Evolutionary conservation across 2,888 invertebrate species (phyloP).

Genomic region (Acanthococcus lagerstroemiae): DNA sequence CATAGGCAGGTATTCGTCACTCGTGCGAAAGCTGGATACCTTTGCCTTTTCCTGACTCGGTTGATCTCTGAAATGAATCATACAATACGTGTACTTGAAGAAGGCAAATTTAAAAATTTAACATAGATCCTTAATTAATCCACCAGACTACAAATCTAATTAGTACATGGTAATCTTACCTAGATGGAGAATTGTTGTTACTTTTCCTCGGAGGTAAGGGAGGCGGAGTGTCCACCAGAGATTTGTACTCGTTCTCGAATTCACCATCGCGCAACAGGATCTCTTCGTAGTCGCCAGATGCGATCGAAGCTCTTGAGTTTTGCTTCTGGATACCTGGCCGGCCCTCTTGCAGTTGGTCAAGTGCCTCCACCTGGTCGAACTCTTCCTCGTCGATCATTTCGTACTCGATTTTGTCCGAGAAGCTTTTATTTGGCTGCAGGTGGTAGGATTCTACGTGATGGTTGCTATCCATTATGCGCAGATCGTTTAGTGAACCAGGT

Average conservation of each 20-base stretch:
- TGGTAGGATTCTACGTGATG: conserved; percentile 12
- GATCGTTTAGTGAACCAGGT: conserved; percentile 41
- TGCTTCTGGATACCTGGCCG: neutral
- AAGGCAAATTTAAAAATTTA: too few relatives aligned
- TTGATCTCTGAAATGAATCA: neutral
- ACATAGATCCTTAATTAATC: too few relatives aligned
- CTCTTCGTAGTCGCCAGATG: conserved; percentile 30
- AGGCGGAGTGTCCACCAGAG: conserved; percentile 27
- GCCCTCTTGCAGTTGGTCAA: neutral
- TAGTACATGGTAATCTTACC: conserved; percentile 1
- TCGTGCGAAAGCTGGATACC: neutral
- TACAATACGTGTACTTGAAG: too few relatives aligned
- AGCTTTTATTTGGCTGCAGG: conserved; percentile 4
- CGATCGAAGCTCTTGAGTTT: neutral
- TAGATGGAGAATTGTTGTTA: neutral
- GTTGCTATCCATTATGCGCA: conserved; percentile 18
- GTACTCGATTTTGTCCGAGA: conserved; percentile 27
- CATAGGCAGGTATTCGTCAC: conserved; percentile 25
- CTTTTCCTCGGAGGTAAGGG: conserved; percentile 33
- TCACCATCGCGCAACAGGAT: neutral
- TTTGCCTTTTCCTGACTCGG: conserved; percentile 5
- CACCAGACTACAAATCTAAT: too few relatives aligned
- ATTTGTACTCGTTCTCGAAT: conserved; percentile 13
- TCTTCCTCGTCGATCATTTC: conserved; percentile 17
- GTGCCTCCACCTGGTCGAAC: conserved; percentile 4